Evolutionary conservation across 2,113 vertebrate species (phyloP), one percentile per base, ranked within the genome.

Genomic region (Sterrhoptilus dennistouni): DNA sequence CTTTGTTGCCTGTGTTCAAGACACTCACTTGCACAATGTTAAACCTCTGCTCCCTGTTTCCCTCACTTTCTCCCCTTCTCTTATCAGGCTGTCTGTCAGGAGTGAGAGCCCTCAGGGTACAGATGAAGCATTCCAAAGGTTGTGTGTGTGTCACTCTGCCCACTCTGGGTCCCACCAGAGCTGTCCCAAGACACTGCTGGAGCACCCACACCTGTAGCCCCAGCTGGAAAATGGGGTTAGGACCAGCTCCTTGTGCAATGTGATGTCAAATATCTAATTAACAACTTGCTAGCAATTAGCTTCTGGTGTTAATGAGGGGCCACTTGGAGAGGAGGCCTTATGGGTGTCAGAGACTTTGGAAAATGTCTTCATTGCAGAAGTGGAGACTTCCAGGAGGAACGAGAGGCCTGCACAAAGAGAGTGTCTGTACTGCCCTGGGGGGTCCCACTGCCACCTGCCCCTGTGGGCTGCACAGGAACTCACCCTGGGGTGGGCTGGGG

Each of bases 391-490:
- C 13, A 35, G 40, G 49, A 66, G 49, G 66, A 53, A 12, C 0
- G 0, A 60, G 80, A 45, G 56, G 21, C 2, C 47, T 35, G 44
- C 27, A 33, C 33, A 20, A 14, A n/a, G 14, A 52, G 7, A 40
- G 52, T 11, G 17, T 33, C 35, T 42, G 61, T 19, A 59, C 38
- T 20, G 72, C 36, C 12, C n/a, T 22, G 71, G 27, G 52, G 83
- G 27, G 23, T 76, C 53, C 79, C 17, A 2, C 14, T 15, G 4
- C 45, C 76, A 22, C 52, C 47, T 40, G n/a, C 31, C 44, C 38
- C 69, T 1, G 0, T 10, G 63, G 80, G 54, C 44, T 33, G 1
- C 40, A 4, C 0, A 35, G 38, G 52, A 57, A 21, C 63, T 47
- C 68, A 72, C 83, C 45, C 18, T 14, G 52, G 19, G 45, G 35